Evolutionary conservation across 1,140 invertebrate genomes (phyloP).

Genomic region (fruit fly (Drosophila melanogaster)): DNA sequence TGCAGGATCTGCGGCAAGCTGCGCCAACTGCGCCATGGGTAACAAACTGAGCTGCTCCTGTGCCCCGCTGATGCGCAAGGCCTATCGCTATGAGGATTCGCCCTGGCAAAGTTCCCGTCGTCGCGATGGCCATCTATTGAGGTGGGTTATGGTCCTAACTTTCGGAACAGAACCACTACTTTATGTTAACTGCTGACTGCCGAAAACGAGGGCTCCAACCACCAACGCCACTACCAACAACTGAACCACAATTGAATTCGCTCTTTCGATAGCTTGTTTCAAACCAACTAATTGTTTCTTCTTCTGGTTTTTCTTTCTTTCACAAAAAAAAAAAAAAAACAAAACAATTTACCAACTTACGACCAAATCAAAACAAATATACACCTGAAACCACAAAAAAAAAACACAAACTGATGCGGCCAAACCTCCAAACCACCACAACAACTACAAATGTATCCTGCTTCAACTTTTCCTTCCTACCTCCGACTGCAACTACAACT

Average conservation of each 20-base stretch:
- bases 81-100: conserved; percentile 96
- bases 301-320: conserved; percentile 81
- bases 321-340: conserved; percentile 51
- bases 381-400: conserved; percentile 42
- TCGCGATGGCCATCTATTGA: conserved; percentile 95
- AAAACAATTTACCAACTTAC: conserved; percentile 21
- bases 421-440: conserved; percentile 39
- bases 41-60: conserved; percentile 98
- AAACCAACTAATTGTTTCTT: conserved; percentile 76
- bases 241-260: conserved; percentile 71
- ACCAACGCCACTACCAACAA: conserved; percentile 30
- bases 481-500: conserved; percentile 43
- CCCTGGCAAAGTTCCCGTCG: conserved; percentile 95
- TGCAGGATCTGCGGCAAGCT: conserved; percentile 75
- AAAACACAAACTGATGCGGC: conserved; percentile 55
- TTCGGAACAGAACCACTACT: conserved; percentile 8
- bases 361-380: conserved; percentile 44
- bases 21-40: conserved; percentile 91
- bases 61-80: conserved; percentile 96
- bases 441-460: conserved; percentile 60
- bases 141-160: conserved; percentile 86
- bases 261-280: conserved; percentile 69
- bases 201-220: conserved; percentile 13
- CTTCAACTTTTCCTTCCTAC: conserved; percentile 62
- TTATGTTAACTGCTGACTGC: conserved; percentile 57